Conservation (phyloP, 2,797 vertebrate species). For the Falco peregrinus region DNA sequence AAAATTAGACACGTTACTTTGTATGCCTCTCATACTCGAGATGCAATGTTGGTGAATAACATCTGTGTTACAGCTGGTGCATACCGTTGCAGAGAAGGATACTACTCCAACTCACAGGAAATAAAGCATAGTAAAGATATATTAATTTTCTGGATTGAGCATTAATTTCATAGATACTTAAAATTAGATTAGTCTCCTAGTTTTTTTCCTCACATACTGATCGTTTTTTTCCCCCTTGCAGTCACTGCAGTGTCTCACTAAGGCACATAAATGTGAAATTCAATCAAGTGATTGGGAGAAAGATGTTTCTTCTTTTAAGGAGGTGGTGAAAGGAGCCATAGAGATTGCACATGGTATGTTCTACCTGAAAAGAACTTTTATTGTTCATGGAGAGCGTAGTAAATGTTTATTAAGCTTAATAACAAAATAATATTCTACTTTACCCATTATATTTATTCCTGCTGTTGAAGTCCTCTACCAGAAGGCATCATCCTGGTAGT, state of each 20-base stretch:
- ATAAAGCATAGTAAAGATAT: not conserved
- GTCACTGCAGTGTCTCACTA: conserved; percentile 90
- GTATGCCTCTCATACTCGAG: conserved; percentile 50
- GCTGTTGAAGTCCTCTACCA: not conserved
- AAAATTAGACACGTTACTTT: conserved; percentile 57
- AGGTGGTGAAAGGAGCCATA: conserved; percentile 83
- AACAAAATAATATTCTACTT: not conserved
- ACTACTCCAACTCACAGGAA: not conserved
- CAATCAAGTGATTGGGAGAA: conserved; percentile 89
- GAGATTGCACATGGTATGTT: conserved; percentile 85
- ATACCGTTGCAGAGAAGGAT: not conserved
- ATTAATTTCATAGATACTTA: not conserved
- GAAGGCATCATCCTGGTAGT: not conserved
- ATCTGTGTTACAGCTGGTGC: conserved; percentile 72
- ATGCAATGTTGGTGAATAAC: conserved; percentile 30
- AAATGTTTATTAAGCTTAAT: conserved; percentile 3
- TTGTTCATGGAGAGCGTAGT: not conserved
- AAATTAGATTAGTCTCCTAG: not conserved
- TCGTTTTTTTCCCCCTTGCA: conserved; percentile 59
- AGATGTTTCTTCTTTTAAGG: conserved; percentile 84
- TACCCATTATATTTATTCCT: not conserved
- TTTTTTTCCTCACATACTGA: not conserved
- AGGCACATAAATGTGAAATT: conserved; percentile 90
- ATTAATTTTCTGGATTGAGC: not conserved
- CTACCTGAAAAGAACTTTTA: not conserved